phyloP scores from a whole-genome alignment of 1,140 invertebrate species.

The Arctopsyche grandis region DNA sequence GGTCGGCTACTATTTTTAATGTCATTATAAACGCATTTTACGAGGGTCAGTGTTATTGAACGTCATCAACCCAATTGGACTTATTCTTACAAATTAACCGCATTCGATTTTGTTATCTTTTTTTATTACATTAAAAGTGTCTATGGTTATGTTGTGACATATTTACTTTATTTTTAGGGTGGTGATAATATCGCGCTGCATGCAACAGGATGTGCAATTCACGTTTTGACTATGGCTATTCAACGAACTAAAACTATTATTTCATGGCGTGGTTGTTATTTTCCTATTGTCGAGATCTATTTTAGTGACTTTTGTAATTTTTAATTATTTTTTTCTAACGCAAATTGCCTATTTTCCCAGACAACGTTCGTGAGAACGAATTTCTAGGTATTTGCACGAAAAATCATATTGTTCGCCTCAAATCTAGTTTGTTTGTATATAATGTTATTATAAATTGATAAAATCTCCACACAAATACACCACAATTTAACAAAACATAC shows the following conservation, averaged over 20 bases:
- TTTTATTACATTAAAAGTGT: neutral
- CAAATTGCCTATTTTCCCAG: constrained; percentile 20
- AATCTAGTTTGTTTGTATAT: too few relatives aligned
- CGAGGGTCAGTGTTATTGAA: neutral
- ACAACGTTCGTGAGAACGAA: neutral
- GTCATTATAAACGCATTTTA: constrained; percentile 42
- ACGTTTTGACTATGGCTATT: constrained; percentile 15
- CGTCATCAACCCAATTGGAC: constrained; percentile 11
- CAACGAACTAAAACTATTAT: constrained; percentile 5
- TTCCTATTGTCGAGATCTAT: neutral
- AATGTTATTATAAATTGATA: too few relatives aligned
- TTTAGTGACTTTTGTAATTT: neutral
- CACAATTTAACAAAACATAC: neutral
- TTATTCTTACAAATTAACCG: neutral
- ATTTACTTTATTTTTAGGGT: neutral
- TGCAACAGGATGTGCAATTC: constrained; percentile 28
- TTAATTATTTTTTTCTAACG: constrained; percentile 11
- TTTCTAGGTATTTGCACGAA: neutral
- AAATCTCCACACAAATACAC: neutral
- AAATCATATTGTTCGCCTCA: too few relatives aligned
- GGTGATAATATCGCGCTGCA: neutral
- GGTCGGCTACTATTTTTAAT: constrained; percentile 22
- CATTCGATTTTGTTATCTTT: neutral
- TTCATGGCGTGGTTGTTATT: neutral
- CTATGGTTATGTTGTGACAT: neutral